Evolutionary conservation across 1,140 invertebrate species (phyloP).

Genomic region (Proctacanthus coquilletti): DNA sequence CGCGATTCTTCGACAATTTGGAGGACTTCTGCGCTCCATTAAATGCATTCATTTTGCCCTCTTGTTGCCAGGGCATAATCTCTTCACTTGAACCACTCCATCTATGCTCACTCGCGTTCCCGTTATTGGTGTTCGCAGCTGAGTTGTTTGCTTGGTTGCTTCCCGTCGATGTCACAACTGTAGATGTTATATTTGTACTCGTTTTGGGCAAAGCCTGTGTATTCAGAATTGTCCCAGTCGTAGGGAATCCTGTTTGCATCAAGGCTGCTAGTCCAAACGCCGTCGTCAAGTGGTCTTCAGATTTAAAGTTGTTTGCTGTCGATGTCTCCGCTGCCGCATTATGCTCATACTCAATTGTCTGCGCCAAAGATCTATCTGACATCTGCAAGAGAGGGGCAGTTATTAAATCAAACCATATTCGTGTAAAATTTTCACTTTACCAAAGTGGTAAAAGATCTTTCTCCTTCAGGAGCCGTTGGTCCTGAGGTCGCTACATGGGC

Average conservation of each 20-base stretch:
- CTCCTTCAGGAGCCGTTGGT: slow-evolving; percentile 28
- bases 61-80: slow-evolving; percentile 12
- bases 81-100: slow-evolving; percentile 32
- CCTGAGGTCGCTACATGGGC: slow-evolving; percentile 29
- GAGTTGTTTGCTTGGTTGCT: slow-evolving; percentile 5
- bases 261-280: slow-evolving; percentile 52
- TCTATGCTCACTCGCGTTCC: slow-evolving; percentile 37
- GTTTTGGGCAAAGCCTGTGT: slow-evolving; percentile 30
- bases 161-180: slow-evolving; percentile 11
- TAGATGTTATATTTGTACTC: slow-evolving; percentile 14
- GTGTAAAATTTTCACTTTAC: slow-evolving; percentile 9
- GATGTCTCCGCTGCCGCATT: slow-evolving; percentile 11
- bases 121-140: slow-evolving; percentile 31
- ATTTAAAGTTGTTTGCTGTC: slow-evolving; percentile 34
- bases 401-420: background rate
- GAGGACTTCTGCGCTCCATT: slow-evolving; percentile 19
- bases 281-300: slow-evolving; percentile 46
- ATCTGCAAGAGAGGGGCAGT: slow-evolving; percentile 14
- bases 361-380: slow-evolving; percentile 21
- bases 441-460: slow-evolving; percentile 29
- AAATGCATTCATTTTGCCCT: slow-evolving; percentile 16
- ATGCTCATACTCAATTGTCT: slow-evolving; percentile 27
- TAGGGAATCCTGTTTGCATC: slow-evolving; percentile 54
- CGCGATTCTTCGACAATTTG: slow-evolving; percentile 14
- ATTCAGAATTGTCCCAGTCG: slow-evolving; percentile 33